Conservation (phyloP, 2,888 invertebrate genomes). For the Flabesymbios commensalis region DNA sequence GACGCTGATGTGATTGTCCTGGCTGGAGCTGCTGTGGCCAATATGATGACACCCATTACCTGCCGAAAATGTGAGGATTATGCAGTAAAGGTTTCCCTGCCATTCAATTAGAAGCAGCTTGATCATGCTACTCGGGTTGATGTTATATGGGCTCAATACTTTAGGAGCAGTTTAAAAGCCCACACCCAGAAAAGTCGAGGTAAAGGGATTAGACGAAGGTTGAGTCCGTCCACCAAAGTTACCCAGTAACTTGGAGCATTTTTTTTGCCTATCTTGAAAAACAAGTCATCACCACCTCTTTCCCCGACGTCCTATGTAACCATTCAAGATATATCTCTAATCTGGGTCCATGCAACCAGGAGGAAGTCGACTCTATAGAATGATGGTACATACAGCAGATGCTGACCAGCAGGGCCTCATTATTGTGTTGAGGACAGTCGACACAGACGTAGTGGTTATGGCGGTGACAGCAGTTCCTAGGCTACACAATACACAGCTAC, state of each 20-base stretch:
- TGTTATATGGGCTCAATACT: constrained; percentile 25
- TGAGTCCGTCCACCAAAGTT: constrained; percentile 11
- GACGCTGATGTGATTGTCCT: not conserved
- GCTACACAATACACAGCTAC: constrained; percentile 6
- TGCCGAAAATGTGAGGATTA: too few species aligned
- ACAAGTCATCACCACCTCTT: not conserved
- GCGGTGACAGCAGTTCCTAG: not conserved
- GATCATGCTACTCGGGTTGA: constrained; percentile 14
- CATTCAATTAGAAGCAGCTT: constrained; percentile 4
- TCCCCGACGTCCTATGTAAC: constrained; percentile 5
- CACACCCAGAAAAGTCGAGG: constrained; percentile 1
- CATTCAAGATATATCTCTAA: not conserved
- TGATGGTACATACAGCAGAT: not conserved
- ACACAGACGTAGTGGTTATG: not conserved
- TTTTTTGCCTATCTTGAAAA: constrained; percentile 17
- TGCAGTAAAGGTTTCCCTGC: constrained; percentile 17
- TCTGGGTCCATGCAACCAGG: constrained; percentile 29
- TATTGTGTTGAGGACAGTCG: not conserved
- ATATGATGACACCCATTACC: not conserved
- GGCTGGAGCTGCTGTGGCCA: not conserved
- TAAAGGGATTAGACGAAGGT: constrained; percentile 6
- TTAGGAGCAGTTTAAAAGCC: constrained; percentile 16
- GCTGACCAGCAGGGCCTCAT: not conserved
- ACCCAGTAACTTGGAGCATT: too few species aligned
- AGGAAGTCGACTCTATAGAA: constrained; percentile 30